Percentiles rank a stretch among this genome's conserved stretches.
Conservation (phyloP, 2,797 vertebrate genomes). For the Labroides dimidiatus region DNA sequence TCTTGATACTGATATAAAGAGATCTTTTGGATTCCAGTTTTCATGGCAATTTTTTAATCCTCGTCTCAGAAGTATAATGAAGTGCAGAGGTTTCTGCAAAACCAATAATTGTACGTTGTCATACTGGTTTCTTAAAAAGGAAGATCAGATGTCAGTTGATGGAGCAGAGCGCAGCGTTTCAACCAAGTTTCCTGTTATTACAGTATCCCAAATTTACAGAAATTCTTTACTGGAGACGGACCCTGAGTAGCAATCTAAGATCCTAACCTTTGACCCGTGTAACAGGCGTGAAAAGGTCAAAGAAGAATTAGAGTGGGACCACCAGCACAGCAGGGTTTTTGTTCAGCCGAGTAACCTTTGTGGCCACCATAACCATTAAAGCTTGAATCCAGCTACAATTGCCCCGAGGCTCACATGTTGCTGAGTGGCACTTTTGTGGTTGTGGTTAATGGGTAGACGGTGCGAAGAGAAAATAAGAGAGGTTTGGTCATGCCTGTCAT, state of each 20-base stretch:
- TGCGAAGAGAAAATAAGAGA: slow-evolving; percentile 17
- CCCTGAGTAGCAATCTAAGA: not conserved
- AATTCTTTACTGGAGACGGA: slow-evolving; percentile 1
- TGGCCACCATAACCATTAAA: slow-evolving; percentile 56
- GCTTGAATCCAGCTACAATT: slow-evolving; percentile 50
- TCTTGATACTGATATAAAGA: not conserved
- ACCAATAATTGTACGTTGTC: slow-evolving; percentile 36
- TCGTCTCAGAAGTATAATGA: slow-evolving; percentile 30
- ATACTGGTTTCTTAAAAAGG: slow-evolving; percentile 22
- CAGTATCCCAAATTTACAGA: slow-evolving; percentile 1
- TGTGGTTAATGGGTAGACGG: slow-evolving; percentile 60
- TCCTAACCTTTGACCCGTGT: slow-evolving; percentile 19
- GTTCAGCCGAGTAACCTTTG: slow-evolving; percentile 55
- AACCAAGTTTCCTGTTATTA: slow-evolving; percentile 26
- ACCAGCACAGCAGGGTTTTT: slow-evolving; percentile 57
- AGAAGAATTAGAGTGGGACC: slow-evolving; percentile 34
- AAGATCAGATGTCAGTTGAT: slow-evolving; percentile 34
- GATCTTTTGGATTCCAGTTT: slow-evolving; percentile 3
- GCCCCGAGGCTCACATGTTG: slow-evolving; percentile 62
- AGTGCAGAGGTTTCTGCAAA: slow-evolving; percentile 50
- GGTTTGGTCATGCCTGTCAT: slow-evolving; percentile 49
- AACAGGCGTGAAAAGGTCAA: slow-evolving; percentile 49
- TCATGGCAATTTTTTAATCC: slow-evolving; percentile 11
- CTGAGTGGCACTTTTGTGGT: slow-evolving; percentile 74
- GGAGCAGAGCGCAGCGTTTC: slow-evolving; percentile 18